These are phyloP conservation scores for Paratrypauchen microcephalus DNA, from an alignment of 2,797 vertebrate species.

Conservation along the genomic window DNA sequence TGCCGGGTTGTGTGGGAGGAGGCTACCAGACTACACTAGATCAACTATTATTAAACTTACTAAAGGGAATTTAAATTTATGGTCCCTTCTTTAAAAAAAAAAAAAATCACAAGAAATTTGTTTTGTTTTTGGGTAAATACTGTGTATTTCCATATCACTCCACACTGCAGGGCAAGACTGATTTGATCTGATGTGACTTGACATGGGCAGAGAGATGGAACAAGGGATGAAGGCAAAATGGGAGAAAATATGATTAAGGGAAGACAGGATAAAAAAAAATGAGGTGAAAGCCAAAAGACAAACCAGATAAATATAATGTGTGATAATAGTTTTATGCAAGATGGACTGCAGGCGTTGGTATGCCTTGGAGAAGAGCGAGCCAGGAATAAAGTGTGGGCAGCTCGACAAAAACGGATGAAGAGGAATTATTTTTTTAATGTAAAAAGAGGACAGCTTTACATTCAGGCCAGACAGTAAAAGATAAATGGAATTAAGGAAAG, in stretches of 20 bases:
- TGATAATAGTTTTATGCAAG: background rate
- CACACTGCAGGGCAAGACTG: too few species aligned
- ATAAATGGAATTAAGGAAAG: constrained; percentile 10
- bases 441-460: constrained; percentile 4
- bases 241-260: constrained; percentile 16
- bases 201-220: constrained; percentile 20
- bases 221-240: constrained; percentile 11
- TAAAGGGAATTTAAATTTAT: background rate
- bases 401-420: constrained; percentile 29
- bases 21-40: background rate
- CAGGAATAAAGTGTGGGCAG: background rate
- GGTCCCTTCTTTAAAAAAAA: background rate
- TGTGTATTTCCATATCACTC: too few species aligned
- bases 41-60: background rate
- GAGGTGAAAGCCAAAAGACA: background rate
- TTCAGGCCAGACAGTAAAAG: constrained; percentile 1
- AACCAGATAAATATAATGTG: background rate
- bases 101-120: background rate
- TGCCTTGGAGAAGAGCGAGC: background rate
- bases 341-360: constrained; percentile 3
- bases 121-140: too few species aligned
- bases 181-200: constrained; percentile 28
- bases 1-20: background rate
- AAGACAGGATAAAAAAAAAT: background rate
- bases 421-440: constrained; percentile 25